Percentiles rank a stretch among this genome's conserved stretches.
These are phyloP conservation scores for Scopus umbretta DNA, from an alignment of 2,113 vertebrate species.

Conservation along the genomic window DNA sequence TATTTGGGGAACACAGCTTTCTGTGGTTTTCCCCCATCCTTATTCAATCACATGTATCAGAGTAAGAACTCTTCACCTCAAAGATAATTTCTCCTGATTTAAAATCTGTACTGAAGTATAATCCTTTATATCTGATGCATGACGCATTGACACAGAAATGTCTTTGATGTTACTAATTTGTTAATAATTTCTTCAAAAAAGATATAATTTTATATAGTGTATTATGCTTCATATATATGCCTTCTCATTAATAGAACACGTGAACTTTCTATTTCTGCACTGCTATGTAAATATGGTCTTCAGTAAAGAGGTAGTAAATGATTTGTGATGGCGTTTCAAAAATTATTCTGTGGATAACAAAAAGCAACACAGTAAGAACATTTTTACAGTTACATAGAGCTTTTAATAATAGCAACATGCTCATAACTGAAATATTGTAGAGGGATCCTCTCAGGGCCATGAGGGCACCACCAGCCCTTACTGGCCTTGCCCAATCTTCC, in stretches of 20 bases:
- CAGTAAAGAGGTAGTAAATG: background rate
- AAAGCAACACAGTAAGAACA: background rate
- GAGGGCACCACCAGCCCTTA: background rate
- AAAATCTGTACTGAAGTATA: background rate
- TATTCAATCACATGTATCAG: background rate
- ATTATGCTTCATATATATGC: background rate
- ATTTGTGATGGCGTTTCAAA: background rate
- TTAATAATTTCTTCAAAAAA: background rate
- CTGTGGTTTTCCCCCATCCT: background rate
- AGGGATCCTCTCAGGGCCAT: background rate
- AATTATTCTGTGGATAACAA: background rate
- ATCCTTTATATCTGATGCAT: background rate
- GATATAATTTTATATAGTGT: background rate
- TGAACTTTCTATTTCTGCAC: background rate
- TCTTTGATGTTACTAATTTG: background rate
- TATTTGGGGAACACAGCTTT: background rate
- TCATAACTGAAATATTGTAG: background rate
- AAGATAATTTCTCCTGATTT: background rate
- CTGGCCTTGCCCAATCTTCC: background rate
- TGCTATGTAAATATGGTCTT: background rate
- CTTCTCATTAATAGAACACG: background rate
- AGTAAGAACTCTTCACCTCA: background rate
- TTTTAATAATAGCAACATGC: background rate
- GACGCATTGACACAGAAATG: background rate
- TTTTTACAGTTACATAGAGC: background rate